Conservation (phyloP, 2,113 vertebrate genomes). For the Callopanchax toddi region DNA sequence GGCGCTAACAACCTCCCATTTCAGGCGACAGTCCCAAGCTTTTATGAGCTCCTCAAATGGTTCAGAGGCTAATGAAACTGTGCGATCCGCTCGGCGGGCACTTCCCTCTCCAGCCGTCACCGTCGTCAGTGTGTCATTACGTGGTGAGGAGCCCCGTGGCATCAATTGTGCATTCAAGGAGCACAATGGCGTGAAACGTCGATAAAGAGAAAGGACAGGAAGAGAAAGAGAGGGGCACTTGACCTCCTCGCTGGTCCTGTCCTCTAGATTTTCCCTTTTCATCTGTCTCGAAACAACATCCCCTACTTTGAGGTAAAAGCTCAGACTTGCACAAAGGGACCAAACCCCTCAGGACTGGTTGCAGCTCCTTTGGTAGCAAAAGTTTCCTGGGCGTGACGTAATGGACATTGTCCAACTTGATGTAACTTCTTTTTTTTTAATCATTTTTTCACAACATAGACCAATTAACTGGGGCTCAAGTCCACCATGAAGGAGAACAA, state of each 20-base stretch:
- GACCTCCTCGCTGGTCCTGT: constrained; percentile 34
- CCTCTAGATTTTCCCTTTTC: background rate
- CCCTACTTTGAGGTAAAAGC: background rate
- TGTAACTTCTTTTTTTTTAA: too few species aligned
- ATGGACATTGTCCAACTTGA: too few species aligned
- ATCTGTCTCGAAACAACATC: constrained; percentile 31
- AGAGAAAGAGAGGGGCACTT: constrained; percentile 33
- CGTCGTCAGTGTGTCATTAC: constrained; percentile 38
- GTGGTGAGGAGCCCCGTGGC: constrained; percentile 34
- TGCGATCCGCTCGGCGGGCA: constrained; percentile 30
- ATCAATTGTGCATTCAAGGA: constrained; percentile 29
- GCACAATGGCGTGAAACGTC: constrained; percentile 30
- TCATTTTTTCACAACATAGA: too few species aligned
- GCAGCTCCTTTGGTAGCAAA: too few species aligned
- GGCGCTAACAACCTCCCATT: constrained; percentile 87
- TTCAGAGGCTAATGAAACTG: constrained; percentile 71
- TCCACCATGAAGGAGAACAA: too few species aligned
- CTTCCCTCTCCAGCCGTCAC: constrained; percentile 42
- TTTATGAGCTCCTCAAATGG: constrained; percentile 54
- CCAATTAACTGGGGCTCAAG: too few species aligned
- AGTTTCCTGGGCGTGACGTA: too few species aligned
- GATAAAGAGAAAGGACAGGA: constrained; percentile 12
- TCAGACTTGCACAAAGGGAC: background rate
- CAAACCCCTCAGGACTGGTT: background rate
- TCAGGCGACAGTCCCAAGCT: constrained; percentile 59